These are phyloP conservation scores for Liolophura sinensis DNA, from an alignment of 1,140 invertebrate genomes.

Conservation along the genomic window DNA sequence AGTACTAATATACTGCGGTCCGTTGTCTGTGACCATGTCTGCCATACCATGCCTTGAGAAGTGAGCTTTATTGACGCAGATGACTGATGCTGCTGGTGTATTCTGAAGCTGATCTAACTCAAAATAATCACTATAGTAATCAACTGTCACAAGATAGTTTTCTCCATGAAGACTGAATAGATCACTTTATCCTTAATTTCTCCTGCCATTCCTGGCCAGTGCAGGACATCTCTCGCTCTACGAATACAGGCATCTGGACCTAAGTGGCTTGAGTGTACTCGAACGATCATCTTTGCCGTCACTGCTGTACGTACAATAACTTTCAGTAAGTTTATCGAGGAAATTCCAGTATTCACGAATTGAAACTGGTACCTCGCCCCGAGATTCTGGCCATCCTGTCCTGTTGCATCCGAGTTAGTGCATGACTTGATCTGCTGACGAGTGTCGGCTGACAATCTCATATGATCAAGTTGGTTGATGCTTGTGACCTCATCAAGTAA, in stretches of 20 bases:
- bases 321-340: neutral
- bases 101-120: slow-evolving; percentile 8
- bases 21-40: slow-evolving; percentile 4
- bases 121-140: slow-evolving; percentile 15
- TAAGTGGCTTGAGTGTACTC: too few relatives aligned
- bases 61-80: slow-evolving; percentile 2
- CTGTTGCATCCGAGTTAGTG: neutral
- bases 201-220: too few relatives aligned
- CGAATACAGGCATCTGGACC: too few relatives aligned
- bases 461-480: slow-evolving; percentile 5
- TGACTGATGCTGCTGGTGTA: slow-evolving; percentile 1
- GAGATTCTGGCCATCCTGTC: neutral
- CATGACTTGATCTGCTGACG: too few relatives aligned
- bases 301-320: slow-evolving; percentile 13
- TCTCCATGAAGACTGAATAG: slow-evolving; percentile 1
- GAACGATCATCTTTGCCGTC: neutral
- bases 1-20: too few relatives aligned
- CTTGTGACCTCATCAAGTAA: too few relatives aligned
- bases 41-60: slow-evolving; percentile 13
- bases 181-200: slow-evolving; percentile 13
- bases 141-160: slow-evolving; percentile 11
- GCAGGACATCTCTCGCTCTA: too few relatives aligned
- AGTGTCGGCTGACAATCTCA: neutral
- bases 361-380: neutral
- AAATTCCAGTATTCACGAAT: neutral